Base-by-base conservation (phyloP, 2,888 invertebrate species). In the Fragum whitleyi region DNA sequence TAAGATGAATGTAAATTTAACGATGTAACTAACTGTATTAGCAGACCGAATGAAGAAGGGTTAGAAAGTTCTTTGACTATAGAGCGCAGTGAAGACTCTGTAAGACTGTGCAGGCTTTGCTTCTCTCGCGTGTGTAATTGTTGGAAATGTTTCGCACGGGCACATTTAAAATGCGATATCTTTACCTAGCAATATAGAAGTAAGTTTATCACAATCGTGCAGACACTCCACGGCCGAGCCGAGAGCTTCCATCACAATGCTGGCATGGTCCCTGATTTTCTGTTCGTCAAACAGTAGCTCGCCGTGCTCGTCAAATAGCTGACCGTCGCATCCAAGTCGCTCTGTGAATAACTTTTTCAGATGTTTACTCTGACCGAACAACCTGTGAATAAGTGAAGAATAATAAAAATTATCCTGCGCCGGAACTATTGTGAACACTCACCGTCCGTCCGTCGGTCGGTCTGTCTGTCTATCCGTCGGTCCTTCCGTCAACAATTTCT, bases 141-240 rank as follows among this genome's bases (percentile, higher is more conserved):
- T n/a, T n/a, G n/a, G n/a, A n/a, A n/a, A n/a, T n/a, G n/a, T n/a
- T n/a, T n/a, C n/a, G n/a, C n/a, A n/a, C n/a, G n/a, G n/a, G n/a
- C n/a, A n/a, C n/a, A n/a, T n/a, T n/a, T n/a, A n/a, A n/a, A n/a
- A n/a, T n/a, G n/a, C n/a, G n/a, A n/a, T n/a, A n/a, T n/a, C 23
- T 11, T n/a, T 47, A 62, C 88, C 87, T 11, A 87, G 77, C 1
- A 92, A 86, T 16, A 91, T 78, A 16, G 83, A 79, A 0, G 89
- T 87, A 16, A 92, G 88, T 42, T 88, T 85, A 0, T 84, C 79
- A 51, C 91, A 89, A 79, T 92, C 91, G 6, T 90, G 89, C 7
- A 92, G 79, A 71, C 90, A 89, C 65, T 92, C 92, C 0, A 92
- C 92, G 0, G 92, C 91, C 9, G 92, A 91, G 11, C 91, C 92